These are phyloP conservation scores for Mesopsocus fuscifrons DNA, from an alignment of 2,888 invertebrate genomes.

Conservation along the genomic window DNA sequence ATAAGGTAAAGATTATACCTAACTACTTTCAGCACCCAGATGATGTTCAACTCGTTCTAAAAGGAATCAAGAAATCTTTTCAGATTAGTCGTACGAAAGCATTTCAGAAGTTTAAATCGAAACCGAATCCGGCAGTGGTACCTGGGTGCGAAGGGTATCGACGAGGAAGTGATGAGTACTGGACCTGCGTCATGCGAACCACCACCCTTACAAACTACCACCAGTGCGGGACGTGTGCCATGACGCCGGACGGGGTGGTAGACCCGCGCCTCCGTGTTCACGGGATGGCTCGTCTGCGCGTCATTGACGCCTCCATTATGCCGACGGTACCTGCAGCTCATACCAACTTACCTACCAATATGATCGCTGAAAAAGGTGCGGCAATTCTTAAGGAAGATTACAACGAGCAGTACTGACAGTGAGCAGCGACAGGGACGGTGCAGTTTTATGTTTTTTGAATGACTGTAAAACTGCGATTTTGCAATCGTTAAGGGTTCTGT, in stretches of 20 bases:
- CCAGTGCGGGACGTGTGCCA: slow-evolving; percentile 19
- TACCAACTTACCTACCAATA: slow-evolving; percentile 19
- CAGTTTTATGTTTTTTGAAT: too few relatives aligned
- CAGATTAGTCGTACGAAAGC: slow-evolving; percentile 16
- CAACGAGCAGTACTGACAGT: not conserved
- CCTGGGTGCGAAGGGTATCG: slow-evolving; percentile 18
- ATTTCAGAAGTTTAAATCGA: slow-evolving; percentile 16
- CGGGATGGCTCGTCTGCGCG: slow-evolving; percentile 16
- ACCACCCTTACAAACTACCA: slow-evolving; percentile 13
- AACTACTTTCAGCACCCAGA: slow-evolving; percentile 11
- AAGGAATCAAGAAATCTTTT: slow-evolving; percentile 16
- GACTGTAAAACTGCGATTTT: too few relatives aligned
- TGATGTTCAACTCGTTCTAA: slow-evolving; percentile 8
- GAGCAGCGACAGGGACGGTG: too few relatives aligned
- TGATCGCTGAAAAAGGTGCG: slow-evolving; percentile 24
- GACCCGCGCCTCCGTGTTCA: slow-evolving; percentile 16
- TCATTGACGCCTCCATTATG: slow-evolving; percentile 18
- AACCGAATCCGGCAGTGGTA: slow-evolving; percentile 15
- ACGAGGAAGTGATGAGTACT: slow-evolving; percentile 15
- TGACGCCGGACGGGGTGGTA: slow-evolving; percentile 19
- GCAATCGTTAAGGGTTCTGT: too few relatives aligned
- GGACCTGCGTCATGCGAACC: slow-evolving; percentile 13
- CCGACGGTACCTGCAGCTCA: slow-evolving; percentile 16
- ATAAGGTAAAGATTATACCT: slow-evolving; percentile 4
- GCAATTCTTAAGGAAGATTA: slow-evolving; percentile 20